Conservation (phyloP, 2,113 vertebrate species). For the Carlito syrichta region DNA sequence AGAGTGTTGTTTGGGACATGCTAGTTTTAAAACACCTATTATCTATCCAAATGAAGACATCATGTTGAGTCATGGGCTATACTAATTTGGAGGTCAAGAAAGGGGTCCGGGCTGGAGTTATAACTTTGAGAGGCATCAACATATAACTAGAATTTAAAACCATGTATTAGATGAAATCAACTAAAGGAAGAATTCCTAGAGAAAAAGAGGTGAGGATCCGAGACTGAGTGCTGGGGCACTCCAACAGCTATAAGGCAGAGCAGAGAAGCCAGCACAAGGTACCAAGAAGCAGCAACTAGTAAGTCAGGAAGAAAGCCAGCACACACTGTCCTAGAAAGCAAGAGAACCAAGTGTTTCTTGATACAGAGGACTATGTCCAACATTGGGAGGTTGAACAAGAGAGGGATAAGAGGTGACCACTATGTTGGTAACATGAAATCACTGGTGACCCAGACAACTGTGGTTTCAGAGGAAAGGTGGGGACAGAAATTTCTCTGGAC, state of each 20-base stretch:
- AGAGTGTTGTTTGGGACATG: background rate
- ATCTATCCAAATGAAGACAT: background rate
- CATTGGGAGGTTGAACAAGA: background rate
- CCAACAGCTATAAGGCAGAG: background rate
- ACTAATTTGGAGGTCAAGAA: background rate
- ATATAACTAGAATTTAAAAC: background rate
- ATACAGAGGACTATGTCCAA: background rate
- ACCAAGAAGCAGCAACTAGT: background rate
- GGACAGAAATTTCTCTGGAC: background rate
- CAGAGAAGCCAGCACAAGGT: background rate
- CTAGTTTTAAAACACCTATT: background rate
- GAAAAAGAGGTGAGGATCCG: background rate
- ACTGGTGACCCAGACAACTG: background rate
- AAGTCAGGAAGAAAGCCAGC: background rate
- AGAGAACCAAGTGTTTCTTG: background rate
- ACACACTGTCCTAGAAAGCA: background rate
- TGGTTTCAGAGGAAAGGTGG: background rate
- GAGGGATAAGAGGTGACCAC: background rate
- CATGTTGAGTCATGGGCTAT: background rate
- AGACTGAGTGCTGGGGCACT: background rate
- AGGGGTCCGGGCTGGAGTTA: background rate
- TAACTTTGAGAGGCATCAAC: background rate
- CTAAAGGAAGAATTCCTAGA: background rate
- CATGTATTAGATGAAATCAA: background rate
- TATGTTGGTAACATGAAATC: background rate